Evolutionary conservation across 2,888 invertebrate genomes (phyloP).

Genomic region (Graphium colonna): DNA sequence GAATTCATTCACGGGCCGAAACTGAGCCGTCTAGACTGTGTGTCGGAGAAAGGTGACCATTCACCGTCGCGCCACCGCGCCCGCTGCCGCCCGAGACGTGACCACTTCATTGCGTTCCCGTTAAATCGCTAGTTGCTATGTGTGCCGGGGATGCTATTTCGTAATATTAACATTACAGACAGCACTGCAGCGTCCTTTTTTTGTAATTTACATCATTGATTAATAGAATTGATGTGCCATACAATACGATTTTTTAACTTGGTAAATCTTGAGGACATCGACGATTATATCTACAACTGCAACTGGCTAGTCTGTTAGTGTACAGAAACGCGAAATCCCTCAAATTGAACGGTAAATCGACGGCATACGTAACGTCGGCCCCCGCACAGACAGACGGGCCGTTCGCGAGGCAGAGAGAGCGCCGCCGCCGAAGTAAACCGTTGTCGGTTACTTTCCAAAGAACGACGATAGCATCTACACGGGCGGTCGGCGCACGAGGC

Average conservation of each 20-base stretch:
- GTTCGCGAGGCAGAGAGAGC: slow-evolving; percentile 31
- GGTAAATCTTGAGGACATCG: no score
- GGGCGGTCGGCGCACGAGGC: slow-evolving; percentile 63
- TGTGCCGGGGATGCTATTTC: slow-evolving; percentile 4
- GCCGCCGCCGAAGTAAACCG: slow-evolving; percentile 45
- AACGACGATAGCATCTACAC: slow-evolving; percentile 71
- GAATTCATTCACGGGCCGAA: slow-evolving; percentile 73
- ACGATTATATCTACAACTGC: no score
- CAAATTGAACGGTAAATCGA: not conserved
- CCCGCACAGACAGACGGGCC: no score
- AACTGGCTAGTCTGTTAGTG: no score
- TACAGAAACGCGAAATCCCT: no score
- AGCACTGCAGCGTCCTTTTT: not conserved
- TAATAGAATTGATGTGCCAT: no score
- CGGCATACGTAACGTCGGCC: not conserved
- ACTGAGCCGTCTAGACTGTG: slow-evolving; percentile 73
- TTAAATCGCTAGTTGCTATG: slow-evolving; percentile 30
- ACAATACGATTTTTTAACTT: no score
- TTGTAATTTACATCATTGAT: no score
- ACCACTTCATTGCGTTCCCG: slow-evolving; percentile 52
- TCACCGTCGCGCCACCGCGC: slow-evolving; percentile 59
- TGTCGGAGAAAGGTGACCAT: slow-evolving; percentile 79
- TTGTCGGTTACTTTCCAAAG: slow-evolving; percentile 70
- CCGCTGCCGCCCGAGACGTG: slow-evolving; percentile 48
- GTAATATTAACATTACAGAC: not conserved